These are phyloP conservation scores for Aplodontia rufa DNA, from an alignment of 2,113 vertebrate genomes.

Conservation along the genomic window DNA sequence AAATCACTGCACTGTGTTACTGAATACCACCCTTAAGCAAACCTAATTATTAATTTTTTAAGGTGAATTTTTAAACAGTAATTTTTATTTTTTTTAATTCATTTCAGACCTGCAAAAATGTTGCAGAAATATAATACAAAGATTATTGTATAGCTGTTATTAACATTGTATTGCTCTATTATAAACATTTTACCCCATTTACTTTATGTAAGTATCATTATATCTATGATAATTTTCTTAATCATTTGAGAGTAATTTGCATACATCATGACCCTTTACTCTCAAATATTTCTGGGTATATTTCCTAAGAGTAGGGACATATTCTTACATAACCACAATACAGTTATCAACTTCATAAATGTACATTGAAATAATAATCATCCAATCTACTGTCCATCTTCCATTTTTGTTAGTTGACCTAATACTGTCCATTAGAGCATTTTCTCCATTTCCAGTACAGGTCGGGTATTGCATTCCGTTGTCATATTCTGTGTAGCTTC, in stretches of 20 bases:
- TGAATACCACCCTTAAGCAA: neutral
- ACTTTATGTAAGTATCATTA: neutral
- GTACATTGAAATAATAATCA: neutral
- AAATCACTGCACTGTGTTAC: neutral
- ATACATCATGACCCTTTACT: neutral
- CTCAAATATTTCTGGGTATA: neutral
- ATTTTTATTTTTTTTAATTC: conserved; percentile 2
- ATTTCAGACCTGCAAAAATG: neutral
- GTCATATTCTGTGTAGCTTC: neutral
- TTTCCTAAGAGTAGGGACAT: neutral
- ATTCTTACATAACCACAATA: neutral
- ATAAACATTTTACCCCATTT: neutral
- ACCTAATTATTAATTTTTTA: neutral
- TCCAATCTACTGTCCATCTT: neutral
- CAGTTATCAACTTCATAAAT: neutral
- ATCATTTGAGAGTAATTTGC: neutral
- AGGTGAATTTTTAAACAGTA: neutral
- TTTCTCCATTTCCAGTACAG: neutral
- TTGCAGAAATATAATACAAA: neutral
- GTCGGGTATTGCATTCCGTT: neutral
- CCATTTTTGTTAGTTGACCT: neutral
- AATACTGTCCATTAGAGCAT: neutral
- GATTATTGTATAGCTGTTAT: neutral
- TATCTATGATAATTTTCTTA: neutral
- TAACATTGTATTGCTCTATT: neutral